A percentile compares a stretch with the other conserved stretches of the same genome.
Conservation (phyloP, 2,113 vertebrate species). For the Gasterosteus nipponicus region DNA sequence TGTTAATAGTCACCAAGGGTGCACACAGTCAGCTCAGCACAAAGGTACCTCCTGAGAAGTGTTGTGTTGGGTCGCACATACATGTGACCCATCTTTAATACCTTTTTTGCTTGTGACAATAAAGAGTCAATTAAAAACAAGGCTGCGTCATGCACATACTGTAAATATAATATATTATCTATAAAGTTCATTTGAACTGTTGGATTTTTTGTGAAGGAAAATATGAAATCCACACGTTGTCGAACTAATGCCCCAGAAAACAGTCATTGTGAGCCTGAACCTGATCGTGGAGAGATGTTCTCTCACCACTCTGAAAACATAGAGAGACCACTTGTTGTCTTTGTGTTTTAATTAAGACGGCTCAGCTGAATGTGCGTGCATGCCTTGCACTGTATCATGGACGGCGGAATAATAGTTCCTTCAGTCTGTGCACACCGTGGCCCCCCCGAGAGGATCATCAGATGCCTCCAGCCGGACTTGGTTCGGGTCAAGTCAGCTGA, state of each 20-base stretch:
- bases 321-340: constrained; percentile 59
- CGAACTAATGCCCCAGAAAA: not conserved
- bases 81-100: not conserved
- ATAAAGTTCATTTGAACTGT: not conserved
- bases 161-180: not conserved
- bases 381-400: constrained; percentile 26
- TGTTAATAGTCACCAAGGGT: not conserved
- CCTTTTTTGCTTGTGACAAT: too few species aligned
- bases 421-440: constrained; percentile 38
- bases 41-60: not conserved
- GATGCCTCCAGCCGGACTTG: constrained; percentile 40
- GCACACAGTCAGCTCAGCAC: not conserved
- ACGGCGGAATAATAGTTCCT: constrained; percentile 48
- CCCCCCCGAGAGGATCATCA: constrained; percentile 53
- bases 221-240: not conserved
- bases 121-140: too few species aligned
- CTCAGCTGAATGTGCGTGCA: constrained; percentile 50
- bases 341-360: constrained; percentile 62
- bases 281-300: too few species aligned
- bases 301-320: constrained; percentile 28
- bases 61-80: not conserved
- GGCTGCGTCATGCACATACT: too few species aligned
- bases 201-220: too few species aligned
- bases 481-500: constrained; percentile 56
- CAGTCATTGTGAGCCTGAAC: constrained; percentile 9